Conservation (phyloP, 2,888 invertebrate genomes). For the Aleiodes alternator region DNA sequence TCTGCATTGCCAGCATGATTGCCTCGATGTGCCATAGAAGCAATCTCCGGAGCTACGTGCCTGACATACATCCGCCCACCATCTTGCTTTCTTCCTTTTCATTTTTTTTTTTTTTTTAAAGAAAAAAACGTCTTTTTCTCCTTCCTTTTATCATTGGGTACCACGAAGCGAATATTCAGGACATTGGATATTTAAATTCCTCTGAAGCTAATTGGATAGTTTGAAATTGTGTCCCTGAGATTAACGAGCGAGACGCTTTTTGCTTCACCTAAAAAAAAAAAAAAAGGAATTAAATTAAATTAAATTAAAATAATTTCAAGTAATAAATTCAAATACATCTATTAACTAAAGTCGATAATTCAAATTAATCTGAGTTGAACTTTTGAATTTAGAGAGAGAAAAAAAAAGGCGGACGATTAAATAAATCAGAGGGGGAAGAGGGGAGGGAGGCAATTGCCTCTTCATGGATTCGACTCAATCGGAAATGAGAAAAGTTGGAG, state of each 20-base stretch:
- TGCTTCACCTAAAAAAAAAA: background rate
- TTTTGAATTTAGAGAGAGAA: constrained; percentile 13
- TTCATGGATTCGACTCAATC: constrained; percentile 62
- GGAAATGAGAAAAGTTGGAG: constrained; percentile 69
- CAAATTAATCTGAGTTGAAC: background rate
- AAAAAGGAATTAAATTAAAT: background rate
- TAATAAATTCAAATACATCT: constrained; percentile 22
- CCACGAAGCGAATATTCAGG: constrained; percentile 52
- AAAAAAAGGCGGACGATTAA: background rate
- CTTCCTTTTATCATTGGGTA: background rate
- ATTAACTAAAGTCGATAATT: background rate
- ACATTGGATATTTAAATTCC: constrained; percentile 68
- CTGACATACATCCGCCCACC: constrained; percentile 72
- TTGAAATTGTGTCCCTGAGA: constrained; percentile 53
- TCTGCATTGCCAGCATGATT: constrained; percentile 74
- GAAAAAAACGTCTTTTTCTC: constrained; percentile 28
- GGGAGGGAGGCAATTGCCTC: constrained; percentile 42
- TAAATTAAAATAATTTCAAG: background rate
- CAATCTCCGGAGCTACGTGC: constrained; percentile 76
- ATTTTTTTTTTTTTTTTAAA: constrained; percentile 55
- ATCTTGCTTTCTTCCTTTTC: constrained; percentile 58
- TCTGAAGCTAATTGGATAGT: constrained; percentile 65
- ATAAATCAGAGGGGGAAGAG: constrained; percentile 2
- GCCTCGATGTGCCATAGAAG: constrained; percentile 75
- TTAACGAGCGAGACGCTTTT: constrained; percentile 56